Percentiles rank a stretch among this genome's conserved stretches.
phyloP scores from a whole-genome alignment of 2,888 invertebrate species.

The Netelia virgata region DNA sequence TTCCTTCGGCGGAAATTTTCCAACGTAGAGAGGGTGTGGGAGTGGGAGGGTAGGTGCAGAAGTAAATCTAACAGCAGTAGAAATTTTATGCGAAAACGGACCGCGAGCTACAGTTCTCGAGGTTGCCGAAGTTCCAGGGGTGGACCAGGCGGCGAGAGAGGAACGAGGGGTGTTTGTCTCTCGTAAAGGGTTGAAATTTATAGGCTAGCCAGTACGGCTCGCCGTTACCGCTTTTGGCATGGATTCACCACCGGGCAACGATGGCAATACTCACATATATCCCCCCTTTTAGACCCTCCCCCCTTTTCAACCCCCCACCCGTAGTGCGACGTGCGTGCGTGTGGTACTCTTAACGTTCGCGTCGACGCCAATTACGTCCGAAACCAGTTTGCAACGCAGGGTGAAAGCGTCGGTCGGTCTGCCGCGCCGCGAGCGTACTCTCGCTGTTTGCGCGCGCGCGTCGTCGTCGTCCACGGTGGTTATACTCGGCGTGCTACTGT shows the following conservation, averaged over 20 bases:
- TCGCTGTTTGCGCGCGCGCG: constrained; percentile 7
- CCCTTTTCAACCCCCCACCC: constrained; percentile 20
- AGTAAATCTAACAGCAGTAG: constrained; percentile 38
- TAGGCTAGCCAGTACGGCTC: constrained; percentile 51
- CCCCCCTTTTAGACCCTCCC: constrained; percentile 63
- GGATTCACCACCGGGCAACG: constrained; percentile 47
- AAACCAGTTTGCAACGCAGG: constrained; percentile 77
- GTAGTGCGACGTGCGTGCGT: constrained; percentile 50
- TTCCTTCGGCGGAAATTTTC: neutral
- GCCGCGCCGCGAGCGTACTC: constrained; percentile 35
- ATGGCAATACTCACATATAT: constrained; percentile 49
- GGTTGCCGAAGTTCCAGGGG: constrained; percentile 1
- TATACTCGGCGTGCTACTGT: constrained; percentile 44
- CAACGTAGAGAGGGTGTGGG: neutral
- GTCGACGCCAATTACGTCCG: constrained; percentile 80
- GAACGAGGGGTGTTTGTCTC: constrained; percentile 11
- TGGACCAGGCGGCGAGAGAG: neutral
- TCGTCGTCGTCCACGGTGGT: constrained; percentile 27
- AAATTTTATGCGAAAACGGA: constrained; percentile 33
- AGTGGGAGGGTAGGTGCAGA: neutral
- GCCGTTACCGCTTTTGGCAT: constrained; percentile 62
- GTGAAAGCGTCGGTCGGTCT: constrained; percentile 65
- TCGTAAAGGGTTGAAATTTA: constrained; percentile 68
- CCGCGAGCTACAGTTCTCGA: constrained; percentile 7
- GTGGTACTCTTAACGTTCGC: constrained; percentile 73